phyloP scores from a whole-genome alignment of 2,797 vertebrate species.

The Cyprinella venusta region DNA sequence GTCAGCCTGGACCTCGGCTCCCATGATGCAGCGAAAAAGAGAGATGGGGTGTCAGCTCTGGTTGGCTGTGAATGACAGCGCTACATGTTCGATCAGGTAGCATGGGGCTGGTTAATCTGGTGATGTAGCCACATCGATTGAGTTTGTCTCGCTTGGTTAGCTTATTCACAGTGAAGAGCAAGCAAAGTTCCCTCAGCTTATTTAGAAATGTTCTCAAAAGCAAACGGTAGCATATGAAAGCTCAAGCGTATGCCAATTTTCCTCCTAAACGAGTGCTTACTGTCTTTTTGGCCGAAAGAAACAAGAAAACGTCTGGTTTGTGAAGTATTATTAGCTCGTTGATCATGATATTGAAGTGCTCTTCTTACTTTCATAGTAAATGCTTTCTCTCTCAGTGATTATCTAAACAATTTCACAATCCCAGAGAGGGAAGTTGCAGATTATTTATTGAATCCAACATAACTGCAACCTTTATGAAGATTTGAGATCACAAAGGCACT shows the following conservation, averaged over 20 bases:
- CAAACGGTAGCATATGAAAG: background rate
- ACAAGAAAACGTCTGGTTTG: slow-evolving; percentile 46
- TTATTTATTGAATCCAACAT: slow-evolving; percentile 78
- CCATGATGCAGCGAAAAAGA: slow-evolving; percentile 83
- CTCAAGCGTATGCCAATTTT: background rate
- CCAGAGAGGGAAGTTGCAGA: slow-evolving; percentile 68
- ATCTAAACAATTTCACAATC: slow-evolving; percentile 75
- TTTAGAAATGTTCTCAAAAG: background rate
- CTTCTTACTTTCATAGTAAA: slow-evolving; percentile 61
- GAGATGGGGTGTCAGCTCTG: slow-evolving; percentile 87
- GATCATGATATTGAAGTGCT: slow-evolving; percentile 63
- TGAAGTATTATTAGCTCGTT: slow-evolving; percentile 61
- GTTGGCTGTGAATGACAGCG: slow-evolving; percentile 59
- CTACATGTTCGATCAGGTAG: slow-evolving; percentile 33
- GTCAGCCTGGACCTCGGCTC: slow-evolving; percentile 84
- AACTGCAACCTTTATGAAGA: too few species aligned
- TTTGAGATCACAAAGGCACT: background rate
- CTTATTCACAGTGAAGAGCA: background rate
- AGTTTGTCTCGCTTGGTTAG: background rate
- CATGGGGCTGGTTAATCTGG: slow-evolving; percentile 15
- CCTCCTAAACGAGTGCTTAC: background rate
- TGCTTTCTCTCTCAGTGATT: slow-evolving; percentile 68
- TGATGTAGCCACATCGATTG: background rate
- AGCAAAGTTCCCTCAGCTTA: background rate
- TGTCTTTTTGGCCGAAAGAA: slow-evolving; percentile 6